These are phyloP conservation scores for Venustaconcha ellipsiformis DNA, from an alignment of 1,140 invertebrate genomes.

Conservation along the genomic window DNA sequence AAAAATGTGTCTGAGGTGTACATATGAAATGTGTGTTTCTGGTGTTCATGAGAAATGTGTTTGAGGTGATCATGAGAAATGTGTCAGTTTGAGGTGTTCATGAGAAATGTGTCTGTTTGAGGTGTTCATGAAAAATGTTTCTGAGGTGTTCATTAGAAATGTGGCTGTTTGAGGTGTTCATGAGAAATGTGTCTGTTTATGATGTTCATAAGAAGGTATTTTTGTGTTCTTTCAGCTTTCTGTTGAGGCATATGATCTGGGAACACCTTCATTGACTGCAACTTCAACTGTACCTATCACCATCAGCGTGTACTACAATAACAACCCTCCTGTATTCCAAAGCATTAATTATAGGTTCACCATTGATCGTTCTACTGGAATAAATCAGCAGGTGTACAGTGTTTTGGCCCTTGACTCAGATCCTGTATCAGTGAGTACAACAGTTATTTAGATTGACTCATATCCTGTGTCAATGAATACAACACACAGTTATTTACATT, in stretches of 20 bases:
- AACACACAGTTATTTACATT: conserved; percentile 1
- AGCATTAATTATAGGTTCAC: conserved; percentile 25
- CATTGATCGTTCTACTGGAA: conserved; percentile 17
- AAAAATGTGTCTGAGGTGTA: too few relatives aligned
- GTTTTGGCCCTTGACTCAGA: conserved; percentile 50
- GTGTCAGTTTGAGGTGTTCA: not conserved
- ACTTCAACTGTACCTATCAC: conserved; percentile 27
- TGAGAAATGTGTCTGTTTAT: not conserved
- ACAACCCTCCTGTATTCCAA: conserved; percentile 43
- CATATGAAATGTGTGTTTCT: not conserved
- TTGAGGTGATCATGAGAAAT: not conserved
- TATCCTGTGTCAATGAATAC: conserved; percentile 13
- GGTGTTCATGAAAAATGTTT: not conserved
- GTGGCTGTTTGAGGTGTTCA: too few relatives aligned
- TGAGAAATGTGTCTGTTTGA: not conserved
- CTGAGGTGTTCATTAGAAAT: too few relatives aligned
- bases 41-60: not conserved
- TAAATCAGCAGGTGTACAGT: conserved; percentile 10
- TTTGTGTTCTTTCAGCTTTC: conserved; percentile 33
- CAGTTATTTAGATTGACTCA: conserved; percentile 26
- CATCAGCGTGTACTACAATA: conserved; percentile 45
- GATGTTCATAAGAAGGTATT: not conserved
- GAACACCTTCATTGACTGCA: conserved; percentile 16
- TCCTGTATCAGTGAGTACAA: not conserved
- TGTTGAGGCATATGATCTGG: conserved; percentile 37